Conservation (phyloP, 2,113 vertebrate species). For the Gymnobelideus leadbeateri region DNA sequence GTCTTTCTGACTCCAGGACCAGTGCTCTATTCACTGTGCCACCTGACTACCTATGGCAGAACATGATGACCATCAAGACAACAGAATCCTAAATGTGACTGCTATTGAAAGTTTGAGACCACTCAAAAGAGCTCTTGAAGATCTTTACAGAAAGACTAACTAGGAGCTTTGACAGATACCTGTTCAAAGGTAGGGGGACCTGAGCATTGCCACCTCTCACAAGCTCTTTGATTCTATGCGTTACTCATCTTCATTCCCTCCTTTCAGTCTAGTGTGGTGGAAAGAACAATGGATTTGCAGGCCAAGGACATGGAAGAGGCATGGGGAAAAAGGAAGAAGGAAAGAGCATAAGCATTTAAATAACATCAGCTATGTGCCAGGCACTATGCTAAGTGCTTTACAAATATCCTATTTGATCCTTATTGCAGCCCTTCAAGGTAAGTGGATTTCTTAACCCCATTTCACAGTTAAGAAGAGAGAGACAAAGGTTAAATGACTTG, state of each 20-base stretch:
- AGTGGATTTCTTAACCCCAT: too few species aligned
- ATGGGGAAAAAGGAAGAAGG: not conserved
- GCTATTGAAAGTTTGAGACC: not conserved
- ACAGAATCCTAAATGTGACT: not conserved
- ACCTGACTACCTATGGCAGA: not conserved
- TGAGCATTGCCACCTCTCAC: not conserved
- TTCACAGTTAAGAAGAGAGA: too few species aligned
- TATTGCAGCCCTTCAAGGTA: too few species aligned
- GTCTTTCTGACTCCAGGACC: too few species aligned
- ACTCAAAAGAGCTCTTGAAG: not conserved
- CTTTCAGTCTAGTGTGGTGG: not conserved
- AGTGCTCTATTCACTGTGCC: too few species aligned
- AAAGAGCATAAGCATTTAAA: not conserved
- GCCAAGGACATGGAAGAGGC: not conserved
- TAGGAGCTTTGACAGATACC: too few species aligned
- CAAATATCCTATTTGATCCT: too few species aligned
- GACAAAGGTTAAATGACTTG: too few species aligned
- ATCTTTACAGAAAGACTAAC: not conserved
- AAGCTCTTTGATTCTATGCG: constrained; percentile 29
- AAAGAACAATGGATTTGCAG: not conserved
- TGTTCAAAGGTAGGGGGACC: not conserved
- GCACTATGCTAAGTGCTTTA: too few species aligned
- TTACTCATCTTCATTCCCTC: constrained; percentile 10
- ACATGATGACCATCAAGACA: not conserved
- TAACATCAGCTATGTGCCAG: not conserved